Evolutionary conservation across 2,113 vertebrate species (phyloP), one percentile per base, ranked within the genome.

Genomic region (Synodontis membranacea): DNA sequence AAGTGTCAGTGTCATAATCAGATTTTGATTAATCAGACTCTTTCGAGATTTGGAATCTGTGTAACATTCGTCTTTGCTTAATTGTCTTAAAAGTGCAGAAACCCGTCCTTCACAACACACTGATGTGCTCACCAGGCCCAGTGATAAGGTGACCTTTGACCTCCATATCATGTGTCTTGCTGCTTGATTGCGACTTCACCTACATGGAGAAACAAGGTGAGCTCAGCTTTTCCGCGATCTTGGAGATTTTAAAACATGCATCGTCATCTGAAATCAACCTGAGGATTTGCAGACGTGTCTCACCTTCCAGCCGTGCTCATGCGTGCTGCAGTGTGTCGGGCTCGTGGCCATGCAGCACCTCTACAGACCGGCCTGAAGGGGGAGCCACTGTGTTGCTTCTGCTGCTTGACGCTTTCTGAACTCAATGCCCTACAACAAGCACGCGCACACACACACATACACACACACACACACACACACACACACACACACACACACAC

Each of bases 61-160:
- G 34, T 3, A 9, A 70, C 5, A 37, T 15, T 66, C 34, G 66
- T 17, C 66, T 70, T 39, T 70, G 68, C 21, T 39, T 21, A 23
- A 39, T 25, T 39, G 66, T 39, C 66, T 39, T 44, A 12, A 8
- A 11, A 42, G 70, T 74, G 42, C 3, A 31, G 74, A 76, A 76
- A 17, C 15, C 39, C 5, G 70, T 44, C 0, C 60, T 15, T 7
- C 58, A 60, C 11, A 70, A 64, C n/a, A 79, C 44, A 80, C 17
- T 50, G 37, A 31, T 39, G 14, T 52, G n/a, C 92, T 92, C 86
- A 97, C 96, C 96, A 92, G 94, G 92, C 56, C 93, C 93, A 80
- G 91, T 95, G 91, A 96, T 96, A 90, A 96, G 92, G 90, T 96
- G 96, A 94, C 94, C 94, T 94, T 95, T 97, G 95, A 97, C 95